A percentile compares a stretch with the other conserved stretches of the same genome.
Evolutionary conservation across 1,140 invertebrate species (phyloP).

Genomic region (Anastatus disparis): DNA sequence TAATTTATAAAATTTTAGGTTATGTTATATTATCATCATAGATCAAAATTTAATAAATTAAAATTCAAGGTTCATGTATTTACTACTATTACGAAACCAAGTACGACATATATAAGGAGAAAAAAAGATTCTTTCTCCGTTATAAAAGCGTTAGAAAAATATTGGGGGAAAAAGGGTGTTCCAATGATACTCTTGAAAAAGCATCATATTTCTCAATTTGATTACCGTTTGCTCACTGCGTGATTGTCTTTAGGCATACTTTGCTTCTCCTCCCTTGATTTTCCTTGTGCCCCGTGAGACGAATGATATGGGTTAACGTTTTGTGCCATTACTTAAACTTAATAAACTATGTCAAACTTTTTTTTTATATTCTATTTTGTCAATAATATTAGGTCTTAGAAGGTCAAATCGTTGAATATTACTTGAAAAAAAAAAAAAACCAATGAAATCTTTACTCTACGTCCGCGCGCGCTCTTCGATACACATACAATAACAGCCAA

Average conservation of each 20-base stretch:
- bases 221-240: slow-evolving; percentile 87
- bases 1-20: slow-evolving; percentile 21
- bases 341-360: no score
- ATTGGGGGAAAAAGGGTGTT: no score
- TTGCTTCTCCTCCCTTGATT: slow-evolving; percentile 79
- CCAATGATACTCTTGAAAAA: no score
- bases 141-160: no score
- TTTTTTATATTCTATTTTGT: slow-evolving; percentile 4
- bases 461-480: slow-evolving; percentile 5
- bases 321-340: slow-evolving; percentile 84
- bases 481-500: slow-evolving; percentile 51
- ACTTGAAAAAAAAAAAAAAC: no score
- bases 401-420: slow-evolving; percentile 32
- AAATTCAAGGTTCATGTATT: neutral
- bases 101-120: slow-evolving; percentile 11
- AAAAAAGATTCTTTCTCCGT: no score
- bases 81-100: neutral
- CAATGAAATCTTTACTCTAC: no score
- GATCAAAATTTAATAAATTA: neutral
- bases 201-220: no score
- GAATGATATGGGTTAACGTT: slow-evolving; percentile 83
- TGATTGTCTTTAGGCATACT: slow-evolving; percentile 82
- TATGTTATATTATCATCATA: slow-evolving; percentile 31
- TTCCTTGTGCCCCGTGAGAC: slow-evolving; percentile 73
- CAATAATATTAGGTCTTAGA: slow-evolving; percentile 13